phyloP scores from a whole-genome alignment of 2,888 invertebrate species.

The Phengaris alcon region DNA sequence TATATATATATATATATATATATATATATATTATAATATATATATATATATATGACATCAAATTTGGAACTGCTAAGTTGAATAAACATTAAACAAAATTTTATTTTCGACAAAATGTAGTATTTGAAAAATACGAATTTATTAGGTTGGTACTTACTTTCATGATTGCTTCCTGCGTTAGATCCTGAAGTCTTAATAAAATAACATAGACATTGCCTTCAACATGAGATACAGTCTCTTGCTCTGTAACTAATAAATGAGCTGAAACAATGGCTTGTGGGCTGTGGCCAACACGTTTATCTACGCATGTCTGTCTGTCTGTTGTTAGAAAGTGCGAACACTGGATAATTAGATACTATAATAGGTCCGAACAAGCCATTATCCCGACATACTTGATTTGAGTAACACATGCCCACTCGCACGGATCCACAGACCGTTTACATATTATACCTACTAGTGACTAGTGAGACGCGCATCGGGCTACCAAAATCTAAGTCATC shows the following conservation, averaged over 20 bases:
- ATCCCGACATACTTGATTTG: slow-evolving; percentile 21
- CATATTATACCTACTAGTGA: not conserved
- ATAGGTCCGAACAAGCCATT: not conserved
- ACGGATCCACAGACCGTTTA: not conserved
- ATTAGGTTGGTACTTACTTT: too few species aligned
- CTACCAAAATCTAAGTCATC: too few species aligned
- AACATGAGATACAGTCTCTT: not conserved
- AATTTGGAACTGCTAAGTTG: too few species aligned
- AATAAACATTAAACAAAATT: too few species aligned
- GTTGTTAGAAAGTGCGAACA: slow-evolving; percentile 19
- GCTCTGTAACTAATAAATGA: not conserved
- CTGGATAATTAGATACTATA: not conserved
- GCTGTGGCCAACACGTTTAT: not conserved
- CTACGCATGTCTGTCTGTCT: not conserved
- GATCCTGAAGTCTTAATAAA: too few species aligned
- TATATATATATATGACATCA: too few species aligned
- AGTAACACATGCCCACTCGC: slow-evolving; percentile 22
- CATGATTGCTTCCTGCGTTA: too few species aligned
- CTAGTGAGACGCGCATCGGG: not conserved
- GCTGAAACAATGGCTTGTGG: not conserved
- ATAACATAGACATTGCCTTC: too few species aligned
- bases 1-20: too few species aligned
- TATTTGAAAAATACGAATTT: too few species aligned
- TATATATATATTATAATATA: too few species aligned
- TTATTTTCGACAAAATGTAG: too few species aligned